Conservation (phyloP, 2,888 invertebrate species). For the Barypeithes pellucidus region DNA sequence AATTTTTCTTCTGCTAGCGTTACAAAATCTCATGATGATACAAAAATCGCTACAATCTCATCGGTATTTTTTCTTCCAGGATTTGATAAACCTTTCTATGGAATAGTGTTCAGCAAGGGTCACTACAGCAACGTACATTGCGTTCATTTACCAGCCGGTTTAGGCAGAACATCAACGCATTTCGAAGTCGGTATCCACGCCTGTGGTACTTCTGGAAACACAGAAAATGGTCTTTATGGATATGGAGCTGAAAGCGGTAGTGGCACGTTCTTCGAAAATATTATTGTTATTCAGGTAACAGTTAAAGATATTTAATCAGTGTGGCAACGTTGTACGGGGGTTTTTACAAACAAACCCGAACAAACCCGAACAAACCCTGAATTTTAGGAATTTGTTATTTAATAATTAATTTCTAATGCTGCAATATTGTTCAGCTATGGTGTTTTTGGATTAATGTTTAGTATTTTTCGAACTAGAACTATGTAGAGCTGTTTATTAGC, state of each 20-base stretch:
- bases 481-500: too few relatives aligned
- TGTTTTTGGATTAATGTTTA: too few relatives aligned
- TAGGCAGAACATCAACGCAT: conserved; percentile 89
- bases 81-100: conserved; percentile 95
- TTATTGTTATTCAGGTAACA: conserved; percentile 88
- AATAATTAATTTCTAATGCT: background rate
- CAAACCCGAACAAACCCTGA: too few relatives aligned
- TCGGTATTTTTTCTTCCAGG: conserved; percentile 68
- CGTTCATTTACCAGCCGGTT: conserved; percentile 88
- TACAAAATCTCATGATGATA: too few relatives aligned
- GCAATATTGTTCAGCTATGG: too few relatives aligned
- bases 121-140: conserved; percentile 95
- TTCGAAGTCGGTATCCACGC: conserved; percentile 94
- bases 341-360: too few relatives aligned
- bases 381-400: too few relatives aligned
- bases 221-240: conserved; percentile 91
- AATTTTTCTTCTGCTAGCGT: too few relatives aligned
- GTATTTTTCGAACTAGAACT: too few relatives aligned
- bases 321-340: too few relatives aligned
- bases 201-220: conserved; percentile 93
- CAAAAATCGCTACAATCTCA: too few relatives aligned
- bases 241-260: conserved; percentile 91
- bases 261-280: conserved; percentile 95
- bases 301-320: too few relatives aligned
- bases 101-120: conserved; percentile 96